Percentiles rank a stretch among this genome's conserved stretches.
Evolutionary conservation across 2,113 vertebrate genomes (phyloP).

Genomic region (Ptilorrhoa leucosticta): DNA sequence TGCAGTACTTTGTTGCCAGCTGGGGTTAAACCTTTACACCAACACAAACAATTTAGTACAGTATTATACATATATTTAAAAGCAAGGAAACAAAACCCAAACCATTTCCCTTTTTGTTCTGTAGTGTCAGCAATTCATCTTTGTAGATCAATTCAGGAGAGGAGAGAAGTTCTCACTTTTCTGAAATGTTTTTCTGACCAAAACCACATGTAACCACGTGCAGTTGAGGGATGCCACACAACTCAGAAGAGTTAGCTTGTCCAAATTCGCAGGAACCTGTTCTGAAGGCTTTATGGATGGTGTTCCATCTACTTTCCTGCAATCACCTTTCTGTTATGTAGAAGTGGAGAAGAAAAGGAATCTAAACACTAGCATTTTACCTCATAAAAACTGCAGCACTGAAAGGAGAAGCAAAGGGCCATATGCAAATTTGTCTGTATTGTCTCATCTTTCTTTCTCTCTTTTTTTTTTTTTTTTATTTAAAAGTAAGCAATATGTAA

Average conservation of each 20-base stretch:
- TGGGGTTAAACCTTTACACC: neutral
- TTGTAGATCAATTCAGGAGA: neutral
- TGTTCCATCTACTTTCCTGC: neutral
- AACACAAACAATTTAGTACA: neutral
- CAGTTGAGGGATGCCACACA: neutral
- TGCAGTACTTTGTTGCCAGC: neutral
- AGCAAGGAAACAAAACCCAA: neutral
- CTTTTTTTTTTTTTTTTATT: neutral
- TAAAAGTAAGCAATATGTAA: neutral
- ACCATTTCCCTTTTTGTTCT: neutral
- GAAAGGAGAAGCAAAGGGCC: neutral
- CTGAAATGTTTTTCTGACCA: neutral
- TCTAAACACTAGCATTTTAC: neutral
- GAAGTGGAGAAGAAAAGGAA: neutral
- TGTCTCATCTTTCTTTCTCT: fast-evolving
- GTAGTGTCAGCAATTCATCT: neutral
- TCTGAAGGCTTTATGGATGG: neutral
- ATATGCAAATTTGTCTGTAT: neutral
- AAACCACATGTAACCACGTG: neutral
- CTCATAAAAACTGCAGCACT: neutral
- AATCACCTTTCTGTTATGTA: neutral
- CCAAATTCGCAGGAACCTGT: neutral
- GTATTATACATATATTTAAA: neutral
- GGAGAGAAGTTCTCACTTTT: neutral
- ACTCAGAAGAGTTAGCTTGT: fast-evolving